Conservation (phyloP, 2,113 vertebrate species). For the Gambusia affinis region DNA sequence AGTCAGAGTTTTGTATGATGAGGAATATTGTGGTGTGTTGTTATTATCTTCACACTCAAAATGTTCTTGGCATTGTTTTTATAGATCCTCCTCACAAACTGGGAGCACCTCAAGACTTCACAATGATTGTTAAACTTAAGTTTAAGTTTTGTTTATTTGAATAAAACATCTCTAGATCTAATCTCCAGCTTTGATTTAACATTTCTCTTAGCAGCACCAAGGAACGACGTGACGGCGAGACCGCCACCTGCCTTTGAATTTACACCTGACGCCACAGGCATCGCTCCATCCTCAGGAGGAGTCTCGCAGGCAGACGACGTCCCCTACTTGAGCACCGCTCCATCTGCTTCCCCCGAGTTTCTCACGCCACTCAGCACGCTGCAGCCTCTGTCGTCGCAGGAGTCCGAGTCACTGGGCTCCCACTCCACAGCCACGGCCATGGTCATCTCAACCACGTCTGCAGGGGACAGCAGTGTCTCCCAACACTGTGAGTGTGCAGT, state of each 20-base stretch:
- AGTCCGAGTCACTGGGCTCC: slow-evolving; percentile 53
- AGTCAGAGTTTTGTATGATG: too few species aligned
- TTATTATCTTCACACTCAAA: background rate
- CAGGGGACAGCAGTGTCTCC: slow-evolving; percentile 83
- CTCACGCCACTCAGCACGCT: slow-evolving; percentile 44
- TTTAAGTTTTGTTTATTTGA: too few species aligned
- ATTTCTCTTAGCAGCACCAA: slow-evolving; percentile 53
- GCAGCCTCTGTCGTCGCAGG: slow-evolving; percentile 54
- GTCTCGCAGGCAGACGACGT: slow-evolving; percentile 65
- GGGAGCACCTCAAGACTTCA: too few species aligned
- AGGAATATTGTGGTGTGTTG: background rate
- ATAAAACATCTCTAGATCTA: background rate
- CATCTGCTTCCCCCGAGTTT: slow-evolving; percentile 51
- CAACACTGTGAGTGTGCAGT: slow-evolving; percentile 87
- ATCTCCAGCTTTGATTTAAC: background rate
- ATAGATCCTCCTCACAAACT: background rate
- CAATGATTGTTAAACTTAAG: too few species aligned
- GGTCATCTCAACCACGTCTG: slow-evolving; percentile 64
- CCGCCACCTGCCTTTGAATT: slow-evolving; percentile 18
- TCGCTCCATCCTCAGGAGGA: slow-evolving; percentile 22
- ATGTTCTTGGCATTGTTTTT: background rate
- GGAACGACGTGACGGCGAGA: slow-evolving; percentile 30
- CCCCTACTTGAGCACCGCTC: slow-evolving; percentile 42
- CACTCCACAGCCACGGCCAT: slow-evolving; percentile 55
- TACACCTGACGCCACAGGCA: slow-evolving; percentile 22